Base-by-base conservation (phyloP, 2,888 invertebrate genomes). In the Pseudolycoriella hygida region DNA sequence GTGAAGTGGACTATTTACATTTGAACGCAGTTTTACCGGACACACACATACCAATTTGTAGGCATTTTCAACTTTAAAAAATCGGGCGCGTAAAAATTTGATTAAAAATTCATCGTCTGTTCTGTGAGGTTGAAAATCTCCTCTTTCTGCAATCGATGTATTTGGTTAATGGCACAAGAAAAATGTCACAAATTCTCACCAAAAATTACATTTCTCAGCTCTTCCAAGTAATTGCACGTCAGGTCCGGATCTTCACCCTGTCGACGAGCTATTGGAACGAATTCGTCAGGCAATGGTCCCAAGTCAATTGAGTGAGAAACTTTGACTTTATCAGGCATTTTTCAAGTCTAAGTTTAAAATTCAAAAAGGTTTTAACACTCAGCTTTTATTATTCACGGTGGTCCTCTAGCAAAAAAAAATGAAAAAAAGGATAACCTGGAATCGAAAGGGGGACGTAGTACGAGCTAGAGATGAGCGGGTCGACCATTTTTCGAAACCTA, bases 91-190 rank as follows among this genome's bases (percentile, higher is more conserved):
- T 48, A 87, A 66, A 59, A 85, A 87, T 58, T 78, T 72, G 43
- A 80, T 64, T 46, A 87, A 65, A 58, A 76, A 85, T 17, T 72
- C 74, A 55, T 86, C 82, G 60, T 86, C 86, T 64, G 76, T 79
- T 47, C 85, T 70, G 52, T 80, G 77, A 3, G 80, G 83, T 43
- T 67, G 70, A 59, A 77, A 83, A 56, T 81, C 81, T 31, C 83
- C 82, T 49, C 74, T 74, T 59, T 81, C 86, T 83, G 67, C 17
- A 19, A 18, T 15, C 34, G 5, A 18, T 17, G 37, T 11, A 43
- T n/a, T 6, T 4, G 17, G n/a, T 34, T 32, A 40, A 42, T 31
- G 17, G 3, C 25, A 41, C 19, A 17, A 38, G 15, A 44, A 37
- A 40, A 19, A 34, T 41, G 17, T 37, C 12, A n/a, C 42, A 43